Evolutionary conservation across 2,797 vertebrate genomes (phyloP), one percentile per base, ranked within the genome.

Genomic region (Crotalus adamanteus): DNA sequence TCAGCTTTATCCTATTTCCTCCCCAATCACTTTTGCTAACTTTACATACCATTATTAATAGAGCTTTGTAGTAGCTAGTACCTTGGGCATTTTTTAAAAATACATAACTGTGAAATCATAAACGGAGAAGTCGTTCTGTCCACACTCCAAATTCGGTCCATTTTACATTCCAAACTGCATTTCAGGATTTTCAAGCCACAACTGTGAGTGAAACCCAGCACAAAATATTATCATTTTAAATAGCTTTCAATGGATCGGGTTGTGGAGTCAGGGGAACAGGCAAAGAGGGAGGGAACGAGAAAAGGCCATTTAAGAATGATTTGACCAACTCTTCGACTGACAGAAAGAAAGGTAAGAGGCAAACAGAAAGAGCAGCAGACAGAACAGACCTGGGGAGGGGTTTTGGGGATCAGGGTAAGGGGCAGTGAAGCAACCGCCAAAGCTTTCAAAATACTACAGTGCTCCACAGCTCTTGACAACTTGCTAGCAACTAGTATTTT

Each of bases 181-280:
- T 95, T 95, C 96, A 95, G 97, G 97, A 97, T 98, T 95, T 97
- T 96, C 96, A 98, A 98, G 96, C 96, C 98, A 97, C 97, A 97
- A 97, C 97, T 95, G 96, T 96, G 96, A 96, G 97, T 93, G 61
- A 96, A 97, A 95, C 95, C 95, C 95, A 96, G 95, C 92, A 88
- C 91, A 92, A 95, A 91, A 12, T 61, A 83, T 92, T 95, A 96
- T 96, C 93, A 93, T 96, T 97, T 97, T 93, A 96, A 97, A 97
- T 90, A 97, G 97, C 96, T 97, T 96, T 96, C 95, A 63, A 20
- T 88, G 12, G 42, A 60, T 25, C 26, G 14, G 42, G 63, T 8
- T 22, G 26, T 20, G 56, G 63, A 55, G 20, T 18, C 13, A 1
- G 11, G 42, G 16, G 16, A 25, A 53, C 20, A 25, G 25, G 18